Percentiles rank a stretch among this genome's conserved stretches.
phyloP scores from a whole-genome alignment of 2,113 vertebrate genomes.

The Eulacestoma nigropectus region DNA sequence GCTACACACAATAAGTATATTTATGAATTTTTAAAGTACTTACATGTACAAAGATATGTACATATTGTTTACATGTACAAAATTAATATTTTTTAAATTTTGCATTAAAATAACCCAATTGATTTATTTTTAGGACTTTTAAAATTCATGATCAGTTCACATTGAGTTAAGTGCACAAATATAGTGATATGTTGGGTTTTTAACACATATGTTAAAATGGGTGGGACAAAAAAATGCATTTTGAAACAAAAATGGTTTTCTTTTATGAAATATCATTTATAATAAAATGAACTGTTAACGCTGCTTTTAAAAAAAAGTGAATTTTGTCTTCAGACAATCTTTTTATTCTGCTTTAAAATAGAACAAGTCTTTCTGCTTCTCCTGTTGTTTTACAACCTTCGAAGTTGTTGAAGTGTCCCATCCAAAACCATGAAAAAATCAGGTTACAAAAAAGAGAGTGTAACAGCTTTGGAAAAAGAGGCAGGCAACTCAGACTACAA shows the following conservation, averaged over 20 bases:
- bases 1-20: neutral
- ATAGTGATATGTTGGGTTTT: neutral
- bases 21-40: neutral
- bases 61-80: neutral
- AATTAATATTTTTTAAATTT: neutral
- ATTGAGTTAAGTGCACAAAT: neutral
- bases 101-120: neutral
- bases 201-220: neutral
- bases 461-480: neutral
- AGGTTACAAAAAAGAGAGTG: neutral
- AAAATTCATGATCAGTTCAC: neutral
- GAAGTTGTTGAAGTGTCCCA: neutral
- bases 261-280: neutral
- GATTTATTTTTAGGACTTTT: neutral
- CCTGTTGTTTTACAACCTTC: neutral
- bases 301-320: neutral
- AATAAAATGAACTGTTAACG: neutral
- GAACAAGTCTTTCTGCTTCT: neutral
- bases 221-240: neutral
- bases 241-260: neutral
- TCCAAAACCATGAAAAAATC: neutral
- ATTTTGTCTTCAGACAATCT: neutral
- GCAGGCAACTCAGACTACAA: neutral
- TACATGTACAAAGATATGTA: neutral
- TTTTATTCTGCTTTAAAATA: neutral